Conservation (phyloP, 37 sponge, comb jelly and placozoan species). For the Lycopodina hypogea region DNA sequence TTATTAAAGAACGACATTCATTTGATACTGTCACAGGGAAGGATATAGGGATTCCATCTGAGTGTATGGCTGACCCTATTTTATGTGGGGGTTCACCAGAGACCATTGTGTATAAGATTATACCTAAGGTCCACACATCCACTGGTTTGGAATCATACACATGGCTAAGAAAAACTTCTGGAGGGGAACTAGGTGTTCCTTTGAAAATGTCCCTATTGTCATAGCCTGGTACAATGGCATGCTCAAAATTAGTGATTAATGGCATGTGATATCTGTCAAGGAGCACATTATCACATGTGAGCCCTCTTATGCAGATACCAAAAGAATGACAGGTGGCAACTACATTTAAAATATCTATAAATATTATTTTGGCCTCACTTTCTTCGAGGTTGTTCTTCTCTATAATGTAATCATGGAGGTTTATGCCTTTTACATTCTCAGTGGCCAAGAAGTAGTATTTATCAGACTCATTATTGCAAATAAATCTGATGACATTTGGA, state of each 20-base stretch:
- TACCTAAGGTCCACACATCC: conserved; percentile 5
- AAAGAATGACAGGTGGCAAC: neutral
- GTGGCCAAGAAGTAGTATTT: neutral
- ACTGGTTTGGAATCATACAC: neutral
- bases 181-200: neutral
- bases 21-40: too few species aligned
- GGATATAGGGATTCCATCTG: too few species aligned
- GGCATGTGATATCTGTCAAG: neutral
- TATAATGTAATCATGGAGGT: neutral
- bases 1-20: too few species aligned
- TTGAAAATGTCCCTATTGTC: neutral
- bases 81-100: neutral
- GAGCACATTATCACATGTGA: neutral
- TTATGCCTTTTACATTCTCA: neutral
- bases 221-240: neutral
- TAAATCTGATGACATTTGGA: neutral
- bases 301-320: neutral
- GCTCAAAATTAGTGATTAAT: neutral
- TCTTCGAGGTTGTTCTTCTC: neutral
- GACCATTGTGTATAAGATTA: neutral
- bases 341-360: neutral
- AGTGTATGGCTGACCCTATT: neutral
- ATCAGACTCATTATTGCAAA: neutral
- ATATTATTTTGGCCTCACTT: neutral
- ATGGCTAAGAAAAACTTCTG: neutral